A percentile compares a stretch with the other conserved stretches of the same genome.
phyloP scores from a whole-genome alignment of 2,888 invertebrate species.

The Poecilobothrus nobilitatus region DNA sequence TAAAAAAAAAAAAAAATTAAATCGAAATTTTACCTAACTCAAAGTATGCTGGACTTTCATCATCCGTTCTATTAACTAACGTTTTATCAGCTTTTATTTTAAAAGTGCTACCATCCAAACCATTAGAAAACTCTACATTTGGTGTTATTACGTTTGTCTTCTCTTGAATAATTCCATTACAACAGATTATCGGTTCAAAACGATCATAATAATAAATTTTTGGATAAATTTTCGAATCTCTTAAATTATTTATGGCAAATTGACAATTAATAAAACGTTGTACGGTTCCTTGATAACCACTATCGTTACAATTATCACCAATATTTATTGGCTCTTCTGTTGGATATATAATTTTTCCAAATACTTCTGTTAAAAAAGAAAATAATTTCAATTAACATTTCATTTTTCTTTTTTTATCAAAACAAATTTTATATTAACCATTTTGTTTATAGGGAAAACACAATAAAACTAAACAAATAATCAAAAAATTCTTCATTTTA shows the following conservation, averaged over 20 bases:
- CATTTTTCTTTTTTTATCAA: no score
- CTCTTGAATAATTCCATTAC: not conserved
- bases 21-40: not conserved
- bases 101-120: not conserved
- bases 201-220: constrained; percentile 13
- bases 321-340: not conserved
- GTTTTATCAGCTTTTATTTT: not conserved
- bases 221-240: not conserved
- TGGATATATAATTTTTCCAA: not conserved
- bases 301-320: not conserved
- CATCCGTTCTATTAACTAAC: not conserved
- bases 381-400: not conserved
- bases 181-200: constrained; percentile 13
- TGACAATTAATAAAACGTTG: not conserved
- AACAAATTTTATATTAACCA: not conserved
- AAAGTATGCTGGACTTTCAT: not conserved
- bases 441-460: not conserved
- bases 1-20: no score
- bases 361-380: not conserved
- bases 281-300: not conserved
- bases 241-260: not conserved
- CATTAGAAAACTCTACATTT: not conserved
- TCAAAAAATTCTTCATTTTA: not conserved
- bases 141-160: not conserved
- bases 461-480: not conserved